Evolutionary conservation across 1,140 invertebrate genomes (phyloP).

Genomic region (Drosophila teissieri): DNA sequence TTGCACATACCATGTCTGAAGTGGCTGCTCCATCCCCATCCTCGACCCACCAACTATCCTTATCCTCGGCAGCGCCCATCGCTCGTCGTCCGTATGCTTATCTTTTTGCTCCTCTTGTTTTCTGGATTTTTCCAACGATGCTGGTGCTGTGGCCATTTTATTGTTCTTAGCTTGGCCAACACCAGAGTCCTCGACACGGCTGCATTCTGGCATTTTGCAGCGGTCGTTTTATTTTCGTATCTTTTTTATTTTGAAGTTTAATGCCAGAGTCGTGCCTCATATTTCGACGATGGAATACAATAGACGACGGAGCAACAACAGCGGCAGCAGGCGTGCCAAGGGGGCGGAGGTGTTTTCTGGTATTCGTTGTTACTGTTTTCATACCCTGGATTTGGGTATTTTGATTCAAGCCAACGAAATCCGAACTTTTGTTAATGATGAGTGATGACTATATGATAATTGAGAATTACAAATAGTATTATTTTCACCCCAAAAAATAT

Average conservation of each 20-base stretch:
- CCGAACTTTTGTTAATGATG: background rate
- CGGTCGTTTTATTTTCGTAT: constrained; percentile 64
- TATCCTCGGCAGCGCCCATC: constrained; percentile 32
- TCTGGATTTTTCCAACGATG: constrained; percentile 11
- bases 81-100: constrained; percentile 67
- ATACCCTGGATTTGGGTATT: constrained; percentile 13
- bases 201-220: constrained; percentile 81
- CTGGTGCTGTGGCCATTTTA: constrained; percentile 61
- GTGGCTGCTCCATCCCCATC: constrained; percentile 49
- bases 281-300: constrained; percentile 82
- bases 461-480: background rate
- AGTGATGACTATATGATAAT: background rate
- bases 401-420: background rate
- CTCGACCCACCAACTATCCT: constrained; percentile 14
- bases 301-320: constrained; percentile 54
- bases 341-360: constrained; percentile 73
- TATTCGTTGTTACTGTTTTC: constrained; percentile 37
- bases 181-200: constrained; percentile 66
- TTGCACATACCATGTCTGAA: constrained; percentile 66
- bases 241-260: constrained; percentile 69
- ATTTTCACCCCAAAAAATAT: no score
- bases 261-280: constrained; percentile 82
- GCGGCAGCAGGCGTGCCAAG: constrained; percentile 66
- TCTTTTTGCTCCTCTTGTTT: constrained; percentile 50
- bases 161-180: constrained; percentile 78